Evolutionary conservation across 1,140 invertebrate genomes (phyloP).

Genomic region (Tetragnatha versicolor): DNA sequence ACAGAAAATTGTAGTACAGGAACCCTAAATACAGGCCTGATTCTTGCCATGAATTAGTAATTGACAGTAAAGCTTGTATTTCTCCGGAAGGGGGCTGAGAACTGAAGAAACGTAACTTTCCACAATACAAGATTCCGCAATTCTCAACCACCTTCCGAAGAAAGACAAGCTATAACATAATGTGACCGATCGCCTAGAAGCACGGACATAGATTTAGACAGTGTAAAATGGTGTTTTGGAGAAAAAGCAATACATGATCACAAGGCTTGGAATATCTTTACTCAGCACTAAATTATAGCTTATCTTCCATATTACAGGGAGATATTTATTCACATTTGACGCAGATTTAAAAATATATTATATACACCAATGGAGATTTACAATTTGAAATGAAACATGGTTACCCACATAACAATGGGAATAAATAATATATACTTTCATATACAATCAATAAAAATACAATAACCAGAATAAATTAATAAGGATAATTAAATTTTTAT

Average conservation of each 20-base stretch:
- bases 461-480: constrained; percentile 17
- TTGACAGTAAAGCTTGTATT: no score
- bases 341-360: constrained; percentile 52
- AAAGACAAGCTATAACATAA: no score
- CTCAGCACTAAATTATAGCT: constrained; percentile 48
- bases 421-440: constrained; percentile 31
- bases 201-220: no score
- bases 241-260: background rate
- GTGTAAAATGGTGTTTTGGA: background rate
- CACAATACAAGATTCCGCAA: no score
- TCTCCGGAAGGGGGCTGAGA: no score
- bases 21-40: no score
- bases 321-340: constrained; percentile 51
- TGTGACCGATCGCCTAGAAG: no score
- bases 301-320: constrained; percentile 32
- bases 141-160: no score
- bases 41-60: no score
- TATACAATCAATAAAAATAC: constrained; percentile 23
- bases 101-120: no score
- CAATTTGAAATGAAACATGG: constrained; percentile 46
- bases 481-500: constrained; percentile 2
- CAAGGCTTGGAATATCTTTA: constrained; percentile 34
- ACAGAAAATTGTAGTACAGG: no score
- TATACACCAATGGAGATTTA: constrained; percentile 46
- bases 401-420: constrained; percentile 22